These are phyloP conservation scores for Trichoplusia ni DNA, from an alignment of 1,140 invertebrate species.

Conservation along the genomic window DNA sequence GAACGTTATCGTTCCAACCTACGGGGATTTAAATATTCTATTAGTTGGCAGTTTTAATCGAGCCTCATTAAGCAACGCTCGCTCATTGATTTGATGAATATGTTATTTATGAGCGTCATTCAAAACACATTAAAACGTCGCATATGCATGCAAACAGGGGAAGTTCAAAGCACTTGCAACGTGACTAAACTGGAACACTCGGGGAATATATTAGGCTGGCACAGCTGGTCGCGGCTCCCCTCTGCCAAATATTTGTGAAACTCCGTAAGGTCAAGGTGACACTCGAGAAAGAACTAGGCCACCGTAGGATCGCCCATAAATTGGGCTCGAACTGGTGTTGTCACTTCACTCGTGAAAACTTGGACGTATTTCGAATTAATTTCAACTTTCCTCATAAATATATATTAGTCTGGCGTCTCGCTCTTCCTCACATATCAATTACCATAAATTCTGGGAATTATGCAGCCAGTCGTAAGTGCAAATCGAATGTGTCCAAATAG, in stretches of 20 bases:
- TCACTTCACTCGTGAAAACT: slow-evolving; percentile 20
- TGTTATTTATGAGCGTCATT: slow-evolving; percentile 6
- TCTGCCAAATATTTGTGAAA: slow-evolving; percentile 20
- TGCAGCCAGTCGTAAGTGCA: slow-evolving; percentile 6
- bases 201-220: slow-evolving; percentile 4
- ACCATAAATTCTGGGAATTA: slow-evolving; percentile 18
- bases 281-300: not conserved
- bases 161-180: slow-evolving; percentile 6
- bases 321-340: not conserved
- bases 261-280: slow-evolving; percentile 14
- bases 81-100: slow-evolving; percentile 11
- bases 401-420: not conserved
- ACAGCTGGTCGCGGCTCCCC: slow-evolving; percentile 14
- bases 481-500: slow-evolving; percentile 26
- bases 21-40: slow-evolving; percentile 22
- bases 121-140: not conserved
- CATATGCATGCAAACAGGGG: not conserved
- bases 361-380: slow-evolving; percentile 17
- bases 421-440: slow-evolving; percentile 22
- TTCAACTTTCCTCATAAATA: slow-evolving; percentile 22
- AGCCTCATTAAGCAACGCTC: slow-evolving; percentile 1
- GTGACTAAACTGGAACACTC: slow-evolving; percentile 16
- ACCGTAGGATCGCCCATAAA: not conserved
- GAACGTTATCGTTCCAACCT: slow-evolving; percentile 15
- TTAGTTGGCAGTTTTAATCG: slow-evolving; percentile 29